Evolutionary conservation across 1,140 invertebrate species (phyloP).

Genomic region (Manduca sexta): DNA sequence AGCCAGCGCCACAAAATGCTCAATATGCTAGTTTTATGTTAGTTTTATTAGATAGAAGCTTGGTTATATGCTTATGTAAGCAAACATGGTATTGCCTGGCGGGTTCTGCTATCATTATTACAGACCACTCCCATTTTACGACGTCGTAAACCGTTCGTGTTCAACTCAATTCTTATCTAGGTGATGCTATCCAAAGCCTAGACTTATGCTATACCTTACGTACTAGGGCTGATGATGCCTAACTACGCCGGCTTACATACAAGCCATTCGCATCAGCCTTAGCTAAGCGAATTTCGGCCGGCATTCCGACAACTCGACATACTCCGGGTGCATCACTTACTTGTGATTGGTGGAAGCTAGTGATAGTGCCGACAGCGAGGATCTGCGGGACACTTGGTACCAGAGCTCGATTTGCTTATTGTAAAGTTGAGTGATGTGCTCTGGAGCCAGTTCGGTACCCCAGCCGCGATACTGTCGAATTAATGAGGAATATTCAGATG

Average conservation of each 20-base stretch:
- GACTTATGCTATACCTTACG: not conserved
- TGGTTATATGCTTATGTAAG: too few species aligned
- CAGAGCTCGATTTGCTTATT: constrained; percentile 88
- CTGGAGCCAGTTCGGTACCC: constrained; percentile 88
- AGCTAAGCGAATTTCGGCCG: constrained; percentile 35
- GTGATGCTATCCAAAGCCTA: too few species aligned
- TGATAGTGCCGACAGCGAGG: constrained; percentile 89
- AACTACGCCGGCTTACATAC: constrained; percentile 40
- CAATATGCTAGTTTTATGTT: too few species aligned
- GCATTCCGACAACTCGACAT: not conserved
- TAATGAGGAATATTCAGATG: constrained; percentile 38
- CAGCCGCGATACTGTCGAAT: constrained; percentile 87
- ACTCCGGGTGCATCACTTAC: constrained; percentile 71
- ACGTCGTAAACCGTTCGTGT: too few species aligned
- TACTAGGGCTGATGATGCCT: constrained; percentile 38
- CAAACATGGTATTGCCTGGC: too few species aligned
- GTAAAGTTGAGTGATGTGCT: constrained; percentile 83
- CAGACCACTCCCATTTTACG: too few species aligned
- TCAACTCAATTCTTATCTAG: too few species aligned
- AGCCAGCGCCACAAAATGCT: too few species aligned
- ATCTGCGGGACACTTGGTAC: constrained; percentile 91
- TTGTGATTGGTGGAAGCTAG: constrained; percentile 88
- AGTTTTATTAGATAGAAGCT: too few species aligned
- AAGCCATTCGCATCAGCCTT: constrained; percentile 59
- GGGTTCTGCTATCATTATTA: too few species aligned